Percentiles rank a stretch among this genome's conserved stretches.
phyloP scores from a whole-genome alignment of 2,113 vertebrate genomes.

The Platysteira castanea region DNA sequence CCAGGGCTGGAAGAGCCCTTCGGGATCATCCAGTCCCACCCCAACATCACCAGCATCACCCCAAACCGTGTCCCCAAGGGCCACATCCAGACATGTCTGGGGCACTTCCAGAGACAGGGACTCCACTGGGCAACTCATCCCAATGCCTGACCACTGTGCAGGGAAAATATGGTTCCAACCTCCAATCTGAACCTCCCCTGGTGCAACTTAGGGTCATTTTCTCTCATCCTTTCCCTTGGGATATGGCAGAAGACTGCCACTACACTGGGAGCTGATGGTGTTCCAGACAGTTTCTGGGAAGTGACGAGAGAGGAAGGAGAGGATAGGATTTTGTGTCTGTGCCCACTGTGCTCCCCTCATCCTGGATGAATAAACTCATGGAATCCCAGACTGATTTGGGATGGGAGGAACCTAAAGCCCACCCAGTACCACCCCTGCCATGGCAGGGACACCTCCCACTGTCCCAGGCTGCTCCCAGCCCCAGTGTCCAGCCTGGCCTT shows the following conservation, averaged over 20 bases:
- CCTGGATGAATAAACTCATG: not conserved
- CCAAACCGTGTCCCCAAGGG: not conserved
- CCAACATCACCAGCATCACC: not conserved
- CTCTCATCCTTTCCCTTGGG: not conserved
- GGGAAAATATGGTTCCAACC: not conserved
- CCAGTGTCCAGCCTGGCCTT: not conserved
- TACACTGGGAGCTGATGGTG: not conserved
- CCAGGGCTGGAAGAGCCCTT: not conserved
- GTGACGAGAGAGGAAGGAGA: not conserved
- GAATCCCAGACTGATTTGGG: not conserved
- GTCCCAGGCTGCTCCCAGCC: not conserved
- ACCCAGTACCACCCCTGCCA: fast-evolving
- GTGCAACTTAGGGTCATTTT: not conserved
- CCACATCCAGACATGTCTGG: not conserved
- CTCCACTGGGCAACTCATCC: not conserved
- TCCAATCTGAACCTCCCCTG: not conserved
- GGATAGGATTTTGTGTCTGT: not conserved
- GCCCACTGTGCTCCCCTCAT: not conserved
- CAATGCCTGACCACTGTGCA: not conserved
- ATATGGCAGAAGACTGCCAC: not conserved
- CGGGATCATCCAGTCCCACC: not conserved
- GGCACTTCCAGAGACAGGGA: fast-evolving
- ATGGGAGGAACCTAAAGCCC: fast-evolving
- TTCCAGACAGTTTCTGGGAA: not conserved
- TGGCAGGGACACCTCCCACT: not conserved